Base-by-base conservation (phyloP, 2,113 vertebrate species). In the Mesocricetus auratus region DNA sequence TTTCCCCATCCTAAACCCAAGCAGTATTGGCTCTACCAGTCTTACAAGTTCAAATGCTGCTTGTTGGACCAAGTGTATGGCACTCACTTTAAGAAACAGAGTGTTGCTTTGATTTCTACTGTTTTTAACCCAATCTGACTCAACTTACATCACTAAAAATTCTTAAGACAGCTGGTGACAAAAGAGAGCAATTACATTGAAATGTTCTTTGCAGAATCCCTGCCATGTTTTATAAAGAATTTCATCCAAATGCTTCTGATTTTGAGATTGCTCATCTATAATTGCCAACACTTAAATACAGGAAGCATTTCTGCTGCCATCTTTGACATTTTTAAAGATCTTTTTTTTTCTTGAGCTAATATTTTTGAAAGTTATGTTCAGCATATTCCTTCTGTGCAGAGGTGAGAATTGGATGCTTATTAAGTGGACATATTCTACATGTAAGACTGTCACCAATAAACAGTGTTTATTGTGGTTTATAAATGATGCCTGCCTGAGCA, bases 211-310 rank as follows among this genome's bases (percentile, higher is more conserved):
- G 69, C 50, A 95, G 95, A 90, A 86, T 90, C 36, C 91, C 74
- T 87, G 66, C 64, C 22, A 47, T 36, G 31, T 74, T 94, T 89
- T 94, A 53, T 50, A 69, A 96, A 64, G 86, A 97, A 91, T 96
- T 82, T 68, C 62, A 83, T 75, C 68, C 47, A 96, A 95, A 85
- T 94, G 31, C 91, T 96, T 95, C 83, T 75, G 79, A 90, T 94
- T 93, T 91, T 83, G 19, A 94, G 95, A 95, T 77, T 75, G 33
- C 31, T 96, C 69, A 74, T 77, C 77, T 92, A 36, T 88, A 94
- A 96, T 91, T 90, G 79, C 86, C 82, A 56, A 39, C 62, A 77
- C 86, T 89, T 91, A 95, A 95, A 68, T 78, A 78, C 91, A 96
- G 31, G 45, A 94, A 96, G 77, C 12, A 93, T 82, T 92, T 90